A percentile compares a stretch with the other conserved stretches of the same genome.
These are phyloP conservation scores for Apostichopus parvimensis DNA, from an alignment of 35 echinoderm and acorn worm genomes.

Conservation along the genomic window DNA sequence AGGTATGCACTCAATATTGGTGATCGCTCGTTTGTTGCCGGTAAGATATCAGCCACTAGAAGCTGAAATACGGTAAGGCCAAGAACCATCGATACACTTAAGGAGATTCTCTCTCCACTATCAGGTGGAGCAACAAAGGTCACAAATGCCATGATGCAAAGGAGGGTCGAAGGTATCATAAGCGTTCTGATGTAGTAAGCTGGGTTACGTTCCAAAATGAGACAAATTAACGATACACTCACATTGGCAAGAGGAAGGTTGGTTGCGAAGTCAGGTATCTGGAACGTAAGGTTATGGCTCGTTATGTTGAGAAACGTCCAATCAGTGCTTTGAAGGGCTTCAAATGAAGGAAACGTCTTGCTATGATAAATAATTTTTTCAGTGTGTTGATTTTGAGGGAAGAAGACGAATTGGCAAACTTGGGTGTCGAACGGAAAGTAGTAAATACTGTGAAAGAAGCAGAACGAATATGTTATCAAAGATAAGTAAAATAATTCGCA, in stretches of 20 bases:
- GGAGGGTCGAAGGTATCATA: not conserved
- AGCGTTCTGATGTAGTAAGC: not conserved
- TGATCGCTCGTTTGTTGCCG: not conserved
- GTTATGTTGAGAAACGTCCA: not conserved
- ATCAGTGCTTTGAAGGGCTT: not conserved
- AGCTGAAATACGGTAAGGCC: slow-evolving; percentile 19
- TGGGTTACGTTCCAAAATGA: not conserved
- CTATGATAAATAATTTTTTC: not conserved
- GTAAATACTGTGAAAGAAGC: not conserved
- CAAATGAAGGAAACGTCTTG: not conserved
- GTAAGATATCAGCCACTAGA: not conserved
- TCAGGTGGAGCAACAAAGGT: not conserved
- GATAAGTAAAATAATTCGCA: too few species aligned
- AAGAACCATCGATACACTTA: not conserved
- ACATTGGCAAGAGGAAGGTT: not conserved
- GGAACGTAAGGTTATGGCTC: not conserved
- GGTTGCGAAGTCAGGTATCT: not conserved
- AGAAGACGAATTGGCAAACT: not conserved
- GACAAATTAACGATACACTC: not conserved
- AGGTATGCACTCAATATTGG: slow-evolving; percentile 1
- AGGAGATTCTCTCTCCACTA: not conserved
- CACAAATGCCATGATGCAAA: not conserved
- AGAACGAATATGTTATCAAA: not conserved
- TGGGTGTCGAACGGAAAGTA: slow-evolving; percentile 5
- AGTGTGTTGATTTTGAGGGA: not conserved